phyloP scores from a whole-genome alignment of 2,888 invertebrate species.

The Hemistola chrysoprasaria region DNA sequence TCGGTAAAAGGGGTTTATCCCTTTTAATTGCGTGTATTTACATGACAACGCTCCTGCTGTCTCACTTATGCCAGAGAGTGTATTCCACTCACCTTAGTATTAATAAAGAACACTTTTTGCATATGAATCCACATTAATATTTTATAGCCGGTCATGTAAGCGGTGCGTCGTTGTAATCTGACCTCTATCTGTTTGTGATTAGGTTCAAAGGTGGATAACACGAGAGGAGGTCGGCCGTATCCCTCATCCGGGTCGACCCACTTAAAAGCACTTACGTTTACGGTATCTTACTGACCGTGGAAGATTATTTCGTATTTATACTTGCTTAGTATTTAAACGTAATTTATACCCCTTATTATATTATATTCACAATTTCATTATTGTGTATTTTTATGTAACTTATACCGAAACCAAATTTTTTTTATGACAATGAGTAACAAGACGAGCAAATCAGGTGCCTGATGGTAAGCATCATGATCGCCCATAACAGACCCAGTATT shows the following conservation, averaged over 20 bases:
- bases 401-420: too few relatives aligned
- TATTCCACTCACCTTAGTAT: slow-evolving; percentile 26
- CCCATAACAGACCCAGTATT: too few relatives aligned
- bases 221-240: slow-evolving; percentile 17
- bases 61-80: slow-evolving; percentile 34
- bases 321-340: slow-evolving; percentile 25
- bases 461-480: too few relatives aligned
- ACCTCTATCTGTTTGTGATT: slow-evolving; percentile 27
- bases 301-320: slow-evolving; percentile 35
- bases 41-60: slow-evolving; percentile 43
- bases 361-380: slow-evolving; percentile 5
- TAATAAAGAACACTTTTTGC: slow-evolving; percentile 46
- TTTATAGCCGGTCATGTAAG: slow-evolving; percentile 26
- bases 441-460: too few relatives aligned
- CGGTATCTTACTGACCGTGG: slow-evolving; percentile 43
- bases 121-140: slow-evolving; percentile 51
- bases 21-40: slow-evolving; percentile 64
- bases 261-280: slow-evolving; percentile 51
- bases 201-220: slow-evolving; percentile 27
- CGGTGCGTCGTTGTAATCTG: slow-evolving; percentile 20
- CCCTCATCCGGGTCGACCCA: slow-evolving; percentile 49
- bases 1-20: slow-evolving; percentile 60
- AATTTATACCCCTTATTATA: slow-evolving; percentile 2
- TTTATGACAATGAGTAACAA: too few relatives aligned
- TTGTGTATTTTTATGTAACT: too few relatives aligned